Percentiles rank a stretch among this genome's conserved stretches.
Evolutionary conservation across 92 coral and sea anemone species (phyloP).

Genomic region (Montipora capitata): DNA sequence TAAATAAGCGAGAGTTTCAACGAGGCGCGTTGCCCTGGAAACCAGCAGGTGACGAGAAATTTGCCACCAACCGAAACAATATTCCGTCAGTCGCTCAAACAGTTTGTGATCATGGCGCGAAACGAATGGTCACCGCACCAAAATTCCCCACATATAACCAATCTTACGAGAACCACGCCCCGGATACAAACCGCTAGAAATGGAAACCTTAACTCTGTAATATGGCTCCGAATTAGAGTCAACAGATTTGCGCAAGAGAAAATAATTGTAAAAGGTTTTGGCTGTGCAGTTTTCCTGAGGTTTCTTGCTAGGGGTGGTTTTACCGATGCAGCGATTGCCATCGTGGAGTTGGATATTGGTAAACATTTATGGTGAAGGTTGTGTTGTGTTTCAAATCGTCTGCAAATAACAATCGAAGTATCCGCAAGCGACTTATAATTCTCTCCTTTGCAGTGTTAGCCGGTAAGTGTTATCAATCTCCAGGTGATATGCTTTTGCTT

Average conservation of each 20-base stretch:
- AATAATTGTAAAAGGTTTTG: not conserved
- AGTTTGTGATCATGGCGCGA: conserved; percentile 48
- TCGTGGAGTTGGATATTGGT: conserved; percentile 13
- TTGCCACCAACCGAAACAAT: conserved; percentile 24
- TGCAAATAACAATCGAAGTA: conserved; percentile 58
- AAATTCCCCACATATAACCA: conserved; percentile 41
- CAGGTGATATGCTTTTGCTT: not conserved
- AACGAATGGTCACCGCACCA: conserved; percentile 46
- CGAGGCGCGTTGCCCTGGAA: conserved; percentile 5
- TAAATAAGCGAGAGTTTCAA: not conserved
- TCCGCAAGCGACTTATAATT: conserved; percentile 31
- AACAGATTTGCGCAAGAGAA: not conserved
- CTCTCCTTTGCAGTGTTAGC: not conserved
- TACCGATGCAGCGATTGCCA: conserved; percentile 34
- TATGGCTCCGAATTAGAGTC: conserved; percentile 18
- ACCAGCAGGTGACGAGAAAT: conserved; percentile 20
- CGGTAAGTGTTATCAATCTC: conserved; percentile 16
- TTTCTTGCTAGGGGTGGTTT: not conserved
- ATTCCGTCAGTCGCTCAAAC: conserved; percentile 59
- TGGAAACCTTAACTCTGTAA: not conserved
- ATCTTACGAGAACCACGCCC: conserved; percentile 46
- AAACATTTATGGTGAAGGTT: conserved; percentile 75
- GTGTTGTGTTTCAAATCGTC: conserved; percentile 58
- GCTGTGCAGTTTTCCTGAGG: not conserved
- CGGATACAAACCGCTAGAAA: not conserved